These are phyloP conservation scores for Trichoplusia ni DNA, from an alignment of 1,140 invertebrate species.

Conservation along the genomic window DNA sequence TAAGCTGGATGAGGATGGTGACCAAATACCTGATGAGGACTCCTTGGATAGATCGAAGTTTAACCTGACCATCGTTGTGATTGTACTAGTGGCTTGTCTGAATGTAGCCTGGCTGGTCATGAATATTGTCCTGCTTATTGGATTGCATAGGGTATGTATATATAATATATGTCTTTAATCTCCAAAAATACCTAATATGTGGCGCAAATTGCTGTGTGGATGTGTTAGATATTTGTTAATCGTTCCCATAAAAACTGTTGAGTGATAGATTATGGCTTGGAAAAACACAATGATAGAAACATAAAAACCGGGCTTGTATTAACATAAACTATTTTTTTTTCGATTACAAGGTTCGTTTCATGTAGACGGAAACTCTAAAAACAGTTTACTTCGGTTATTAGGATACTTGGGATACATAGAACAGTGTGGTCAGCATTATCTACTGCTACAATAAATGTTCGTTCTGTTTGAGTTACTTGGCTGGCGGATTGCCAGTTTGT, in stretches of 20 bases:
- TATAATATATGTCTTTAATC: neutral
- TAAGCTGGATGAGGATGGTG: neutral
- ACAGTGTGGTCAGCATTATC: slow-evolving; percentile 23
- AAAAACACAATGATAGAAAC: too few relatives aligned
- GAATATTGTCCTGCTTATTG: slow-evolving; percentile 43
- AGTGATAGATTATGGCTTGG: too few relatives aligned
- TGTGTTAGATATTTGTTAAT: too few relatives aligned
- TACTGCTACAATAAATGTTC: slow-evolving; percentile 26
- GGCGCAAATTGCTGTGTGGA: too few relatives aligned
- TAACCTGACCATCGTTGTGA: neutral
- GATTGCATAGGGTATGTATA: slow-evolving; percentile 45
- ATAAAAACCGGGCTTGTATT: too few relatives aligned
- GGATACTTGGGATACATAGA: neutral
- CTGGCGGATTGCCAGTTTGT: slow-evolving; percentile 19
- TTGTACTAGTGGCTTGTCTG: neutral
- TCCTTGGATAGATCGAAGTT: neutral
- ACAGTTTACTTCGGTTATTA: too few relatives aligned
- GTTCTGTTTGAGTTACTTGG: slow-evolving; percentile 22
- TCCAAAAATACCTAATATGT: neutral
- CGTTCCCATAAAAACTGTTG: too few relatives aligned
- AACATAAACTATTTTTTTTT: too few relatives aligned
- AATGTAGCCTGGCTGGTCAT: slow-evolving; percentile 41
- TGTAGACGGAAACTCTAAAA: too few relatives aligned
- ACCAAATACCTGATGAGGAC: neutral
- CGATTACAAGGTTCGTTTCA: too few relatives aligned